Conservation (phyloP, 2,888 invertebrate species). For the Spilosoma lubricipeda region DNA sequence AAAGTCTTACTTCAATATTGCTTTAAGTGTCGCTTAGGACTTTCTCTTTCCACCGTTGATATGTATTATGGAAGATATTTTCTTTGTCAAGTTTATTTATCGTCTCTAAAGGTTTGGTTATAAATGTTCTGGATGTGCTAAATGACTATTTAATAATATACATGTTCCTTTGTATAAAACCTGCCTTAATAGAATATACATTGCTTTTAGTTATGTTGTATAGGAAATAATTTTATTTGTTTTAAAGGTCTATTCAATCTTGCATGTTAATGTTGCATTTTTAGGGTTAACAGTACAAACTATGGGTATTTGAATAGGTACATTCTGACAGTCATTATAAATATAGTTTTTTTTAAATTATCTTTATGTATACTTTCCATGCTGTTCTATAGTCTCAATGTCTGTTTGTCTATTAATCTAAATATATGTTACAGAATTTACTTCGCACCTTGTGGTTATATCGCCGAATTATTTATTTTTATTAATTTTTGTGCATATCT, state of each 20-base stretch:
- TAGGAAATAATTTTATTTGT: slow-evolving; percentile 1
- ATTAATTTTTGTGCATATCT: not conserved
- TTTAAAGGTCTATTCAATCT: slow-evolving; percentile 1
- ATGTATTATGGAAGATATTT: no score
- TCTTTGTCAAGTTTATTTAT: not conserved
- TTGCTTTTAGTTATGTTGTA: slow-evolving; percentile 2
- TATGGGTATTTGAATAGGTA: slow-evolving; percentile 27
- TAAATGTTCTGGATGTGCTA: slow-evolving; percentile 11
- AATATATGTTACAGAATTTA: not conserved
- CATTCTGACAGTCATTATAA: slow-evolving; percentile 5
- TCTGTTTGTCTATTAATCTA: not conserved
- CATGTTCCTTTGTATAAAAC: not conserved
- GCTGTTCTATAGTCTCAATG: not conserved
- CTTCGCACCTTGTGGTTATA: not conserved
- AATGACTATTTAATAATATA: slow-evolving; percentile 4
- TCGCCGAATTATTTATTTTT: not conserved
- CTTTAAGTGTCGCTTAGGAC: no score
- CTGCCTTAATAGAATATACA: not conserved
- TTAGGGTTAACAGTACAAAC: slow-evolving; percentile 44
- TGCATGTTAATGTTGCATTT: slow-evolving; percentile 12
- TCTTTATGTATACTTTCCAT: not conserved
- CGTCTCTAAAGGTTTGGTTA: not conserved
- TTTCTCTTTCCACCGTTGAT: no score
- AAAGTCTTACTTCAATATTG: no score
- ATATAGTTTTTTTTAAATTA: slow-evolving; percentile 11